Conservation (phyloP, 92 coral and sea anemone genomes). For the Muricea muricata region DNA sequence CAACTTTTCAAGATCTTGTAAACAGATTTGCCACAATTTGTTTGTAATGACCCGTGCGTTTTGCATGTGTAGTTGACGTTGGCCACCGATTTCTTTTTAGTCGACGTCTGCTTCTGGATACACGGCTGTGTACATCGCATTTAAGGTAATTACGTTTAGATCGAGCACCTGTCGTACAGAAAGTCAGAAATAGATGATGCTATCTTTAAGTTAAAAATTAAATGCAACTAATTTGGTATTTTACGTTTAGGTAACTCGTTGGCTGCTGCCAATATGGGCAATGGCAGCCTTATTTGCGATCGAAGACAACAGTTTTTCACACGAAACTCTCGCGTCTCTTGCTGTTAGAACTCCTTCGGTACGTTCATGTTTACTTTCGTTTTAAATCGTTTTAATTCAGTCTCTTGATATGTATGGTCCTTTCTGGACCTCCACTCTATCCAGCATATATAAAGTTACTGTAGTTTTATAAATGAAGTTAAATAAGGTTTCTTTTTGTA, state of each 20-base stretch:
- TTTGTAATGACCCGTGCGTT: too few species aligned
- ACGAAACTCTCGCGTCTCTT: constrained; percentile 14
- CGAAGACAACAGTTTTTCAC: constrained; percentile 66
- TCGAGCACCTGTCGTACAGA: too few species aligned
- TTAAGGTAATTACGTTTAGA: constrained; percentile 67
- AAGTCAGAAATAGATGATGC: too few species aligned
- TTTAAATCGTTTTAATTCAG: not conserved
- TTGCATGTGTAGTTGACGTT: too few species aligned
- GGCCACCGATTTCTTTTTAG: too few species aligned
- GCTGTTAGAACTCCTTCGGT: constrained; percentile 7
- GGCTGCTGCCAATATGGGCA: constrained; percentile 94
- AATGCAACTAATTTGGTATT: not conserved
- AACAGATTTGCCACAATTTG: too few species aligned
- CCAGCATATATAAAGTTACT: not conserved
- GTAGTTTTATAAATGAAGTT: too few species aligned
- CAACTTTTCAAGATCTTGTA: too few species aligned
- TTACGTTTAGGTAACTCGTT: constrained; percentile 71
- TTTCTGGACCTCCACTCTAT: not conserved
- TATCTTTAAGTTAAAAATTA: too few species aligned
- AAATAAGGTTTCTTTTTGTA: not conserved
- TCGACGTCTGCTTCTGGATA: constrained; percentile 76
- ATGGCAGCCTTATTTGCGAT: constrained; percentile 93
- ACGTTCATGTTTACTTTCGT: not conserved
- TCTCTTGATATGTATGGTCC: too few species aligned
- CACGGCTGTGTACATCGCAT: constrained; percentile 88